phyloP scores from a whole-genome alignment of 2,888 invertebrate genomes.

The Dynastes tityus region DNA sequence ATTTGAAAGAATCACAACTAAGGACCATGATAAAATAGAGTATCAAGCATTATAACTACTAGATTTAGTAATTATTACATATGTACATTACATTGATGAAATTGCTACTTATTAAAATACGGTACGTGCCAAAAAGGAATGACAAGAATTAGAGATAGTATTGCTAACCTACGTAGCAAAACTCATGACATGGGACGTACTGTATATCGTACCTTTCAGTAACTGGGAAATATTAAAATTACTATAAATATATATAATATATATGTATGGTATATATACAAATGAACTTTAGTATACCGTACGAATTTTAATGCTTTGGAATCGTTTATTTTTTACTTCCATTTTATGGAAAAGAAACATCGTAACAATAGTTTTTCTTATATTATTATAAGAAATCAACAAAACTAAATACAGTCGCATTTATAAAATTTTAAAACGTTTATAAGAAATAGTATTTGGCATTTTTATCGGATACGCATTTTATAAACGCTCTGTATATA shows the following conservation, averaged over 20 bases:
- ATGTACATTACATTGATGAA: not conserved
- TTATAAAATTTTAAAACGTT: not conserved
- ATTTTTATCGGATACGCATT: not conserved
- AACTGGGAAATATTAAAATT: not conserved
- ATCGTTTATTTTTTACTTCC: conserved; percentile 22
- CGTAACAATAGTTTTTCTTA: not conserved
- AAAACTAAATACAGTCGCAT: not conserved
- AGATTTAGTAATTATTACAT: not conserved
- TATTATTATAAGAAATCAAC: conserved; percentile 24
- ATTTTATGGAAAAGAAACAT: conserved; percentile 26
- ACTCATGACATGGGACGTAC: not conserved
- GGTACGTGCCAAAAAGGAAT: not conserved
- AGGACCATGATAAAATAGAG: not conserved
- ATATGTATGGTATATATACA: conserved; percentile 27
- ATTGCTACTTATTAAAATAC: not conserved
- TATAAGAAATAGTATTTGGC: not conserved
- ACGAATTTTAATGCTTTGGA: conserved; percentile 3
- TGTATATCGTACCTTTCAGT: not conserved
- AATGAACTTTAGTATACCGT: not conserved
- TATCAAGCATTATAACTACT: not conserved
- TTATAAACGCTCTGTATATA: conserved; percentile 14
- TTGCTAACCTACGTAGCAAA: too few species aligned
- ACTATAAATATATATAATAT: not conserved
- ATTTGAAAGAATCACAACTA: not conserved
- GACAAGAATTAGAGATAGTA: not conserved